Evolutionary conservation across 2,113 vertebrate species (phyloP).

Genomic region (Phyllostomus discolor): DNA sequence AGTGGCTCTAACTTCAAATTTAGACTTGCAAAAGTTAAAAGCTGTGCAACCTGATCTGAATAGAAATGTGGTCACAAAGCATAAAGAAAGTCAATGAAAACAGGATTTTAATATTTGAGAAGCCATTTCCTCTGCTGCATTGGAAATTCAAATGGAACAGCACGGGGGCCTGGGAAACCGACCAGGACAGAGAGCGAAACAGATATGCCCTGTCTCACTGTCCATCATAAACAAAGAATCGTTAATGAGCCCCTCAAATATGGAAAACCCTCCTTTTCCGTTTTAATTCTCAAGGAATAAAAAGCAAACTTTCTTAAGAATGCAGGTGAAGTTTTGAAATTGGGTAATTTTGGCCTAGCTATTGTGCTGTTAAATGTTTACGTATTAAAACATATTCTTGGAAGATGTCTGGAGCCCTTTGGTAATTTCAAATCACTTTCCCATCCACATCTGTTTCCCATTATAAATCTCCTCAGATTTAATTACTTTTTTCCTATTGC

Average conservation of each 20-base stretch:
- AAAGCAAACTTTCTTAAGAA: background rate
- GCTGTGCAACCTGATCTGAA: slow-evolving; percentile 68
- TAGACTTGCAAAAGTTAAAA: slow-evolving; percentile 59
- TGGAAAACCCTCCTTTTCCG: background rate
- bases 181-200: slow-evolving; percentile 29
- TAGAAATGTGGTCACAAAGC: slow-evolving; percentile 63
- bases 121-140: slow-evolving; percentile 67
- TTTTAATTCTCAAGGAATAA: slow-evolving; percentile 24
- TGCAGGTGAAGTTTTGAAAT: slow-evolving; percentile 38
- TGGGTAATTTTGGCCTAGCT: background rate
- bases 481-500: slow-evolving; percentile 11
- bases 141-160: slow-evolving; percentile 69
- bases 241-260: slow-evolving; percentile 18
- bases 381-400: slow-evolving; percentile 37
- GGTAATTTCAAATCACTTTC: slow-evolving; percentile 46
- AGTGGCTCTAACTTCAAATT: slow-evolving; percentile 63
- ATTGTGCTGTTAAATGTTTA: slow-evolving; percentile 40
- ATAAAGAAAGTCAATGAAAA: slow-evolving; percentile 70
- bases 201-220: background rate
- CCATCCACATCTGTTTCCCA: slow-evolving; percentile 53
- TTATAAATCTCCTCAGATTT: slow-evolving; percentile 58
- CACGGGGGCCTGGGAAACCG: slow-evolving; percentile 36
- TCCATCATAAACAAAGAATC: slow-evolving; percentile 39
- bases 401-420: slow-evolving; percentile 27
- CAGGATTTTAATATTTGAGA: slow-evolving; percentile 73